Base-by-base conservation (phyloP, 1,140 invertebrate species). In the Drosophila leontia region DNA sequence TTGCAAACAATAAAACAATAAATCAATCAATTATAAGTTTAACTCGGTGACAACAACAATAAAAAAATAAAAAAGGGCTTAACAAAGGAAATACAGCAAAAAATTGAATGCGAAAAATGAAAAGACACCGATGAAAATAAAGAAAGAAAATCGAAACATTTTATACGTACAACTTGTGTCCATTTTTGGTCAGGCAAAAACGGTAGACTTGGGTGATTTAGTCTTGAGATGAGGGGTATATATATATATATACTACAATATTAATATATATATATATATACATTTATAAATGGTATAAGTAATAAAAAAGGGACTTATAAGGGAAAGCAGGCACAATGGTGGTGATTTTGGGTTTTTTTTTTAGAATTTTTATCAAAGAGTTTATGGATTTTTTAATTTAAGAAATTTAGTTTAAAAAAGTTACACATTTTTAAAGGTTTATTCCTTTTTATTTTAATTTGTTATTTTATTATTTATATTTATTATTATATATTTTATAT, bases 1-100 rank as follows among this genome's bases (percentile, higher is more conserved):
- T 90, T 90, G 85, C 85, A 90, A 90, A 90, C 85, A 90, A 90
- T 90, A 90, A 90, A 84, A 77, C 85, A 90, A 90, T 90, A 90
- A 90, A 90, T 90, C 85, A 90, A 90, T 90, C 85, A 90, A 82
- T 90, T 90, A 90, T 90, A 80, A 71, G 64, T 90, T 88, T 51
- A 79, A 71, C 72, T 71, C 71, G 60, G 58, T 59, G 60, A 80
- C 71, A 82, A 63, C 56, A 74, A 47, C 41, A 60, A 57, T 56
- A 55, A 37, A 58, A 37, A 23, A 39, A 42, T 15, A 32, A 32
- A 59, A 60, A 44, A 51, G 15, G 15, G 13, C 55, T 44, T 17
- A 41, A 23, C 29, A 15, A 63, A 44, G 59, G 32, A 65, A 69
- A 59, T 53, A 53, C 51, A 37, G 32, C 7, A 55, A 13, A 29